Evolutionary conservation across 2,888 invertebrate genomes (phyloP), one percentile per base, ranked within the genome.

Genomic region (Yponomeuta malinellus): DNA sequence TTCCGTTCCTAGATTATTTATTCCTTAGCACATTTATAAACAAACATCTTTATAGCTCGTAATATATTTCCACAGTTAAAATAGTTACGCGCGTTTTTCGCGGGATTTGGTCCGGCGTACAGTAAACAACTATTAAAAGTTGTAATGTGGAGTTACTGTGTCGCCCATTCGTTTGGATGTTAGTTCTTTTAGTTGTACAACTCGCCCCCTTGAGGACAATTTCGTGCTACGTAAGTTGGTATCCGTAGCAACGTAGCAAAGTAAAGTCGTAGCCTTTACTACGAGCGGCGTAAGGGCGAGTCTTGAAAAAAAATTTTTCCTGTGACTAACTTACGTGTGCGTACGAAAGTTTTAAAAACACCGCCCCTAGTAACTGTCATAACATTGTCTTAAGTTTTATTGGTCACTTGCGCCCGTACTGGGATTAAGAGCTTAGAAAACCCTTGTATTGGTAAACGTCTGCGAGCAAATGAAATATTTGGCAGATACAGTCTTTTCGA

Each of bases 71-170:
- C 15, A 59, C 52, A 59, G 15, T 59, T 59, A 59, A 59, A 59
- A 59, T 59, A 65, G 33, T 23, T 12, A 6, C 65, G 65, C 29
- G 31, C 33, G 29, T 65, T 65, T 65, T 65, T 65, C 29, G 5
- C 65, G 8, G 10, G 10, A 65, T 65, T 31, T 31, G 29, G 65
- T 6, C 29, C 65, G 10, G 52, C 29, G 64, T 65, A 33, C 65
- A 29, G 33, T 65, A 65, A 65, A 65, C 65, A 65, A 65, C 65
- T 65, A 29, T 65, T 68, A 68, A 68, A 68, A 68, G 15, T 68
- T 68, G 23, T 68, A 68, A 68, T 43, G 37, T n/a, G 48, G n/a
- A 68, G 68, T 68, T 73, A 73, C 74, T 71, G 29, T 59, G 52
- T 59, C 52, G 15, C 52, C 52, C 52, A 59, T 59, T 59, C 52